These are phyloP conservation scores for Odontomyia ornata DNA, from an alignment of 2,888 invertebrate species.

Conservation along the genomic window DNA sequence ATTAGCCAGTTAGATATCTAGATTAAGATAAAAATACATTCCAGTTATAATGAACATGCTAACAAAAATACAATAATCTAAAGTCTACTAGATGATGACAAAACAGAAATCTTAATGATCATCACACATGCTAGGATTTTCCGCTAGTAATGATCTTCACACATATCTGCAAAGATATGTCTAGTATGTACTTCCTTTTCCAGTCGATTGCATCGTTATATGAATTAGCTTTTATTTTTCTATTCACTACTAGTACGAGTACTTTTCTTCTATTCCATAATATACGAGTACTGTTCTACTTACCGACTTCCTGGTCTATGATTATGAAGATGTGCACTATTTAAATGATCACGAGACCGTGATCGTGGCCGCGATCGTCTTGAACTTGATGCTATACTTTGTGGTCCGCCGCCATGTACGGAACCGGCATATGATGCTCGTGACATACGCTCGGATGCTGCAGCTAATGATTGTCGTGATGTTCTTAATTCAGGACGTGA, in stretches of 20 bases:
- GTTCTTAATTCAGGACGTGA: constrained; percentile 84
- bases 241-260: too few relatives aligned
- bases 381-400: constrained; percentile 70
- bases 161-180: neutral
- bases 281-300: constrained; percentile 58
- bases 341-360: constrained; percentile 74
- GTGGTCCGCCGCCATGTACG: constrained; percentile 67
- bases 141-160: neutral
- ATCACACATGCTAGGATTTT: neutral
- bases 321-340: constrained; percentile 64
- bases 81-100: too few relatives aligned
- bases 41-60: too few relatives aligned
- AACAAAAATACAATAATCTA: too few relatives aligned
- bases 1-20: neutral
- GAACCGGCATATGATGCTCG: constrained; percentile 76
- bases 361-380: constrained; percentile 79
- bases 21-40: neutral
- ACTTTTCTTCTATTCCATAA: too few relatives aligned
- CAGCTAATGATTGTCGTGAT: constrained; percentile 85
- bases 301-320: constrained; percentile 80
- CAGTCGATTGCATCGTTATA: too few relatives aligned
- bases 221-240: too few relatives aligned
- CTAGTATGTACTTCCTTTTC: neutral
- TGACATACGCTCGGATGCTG: constrained; percentile 82
- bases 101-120: neutral